Conservation (phyloP, 2,888 invertebrate genomes). For the Autographa pulchrina region DNA sequence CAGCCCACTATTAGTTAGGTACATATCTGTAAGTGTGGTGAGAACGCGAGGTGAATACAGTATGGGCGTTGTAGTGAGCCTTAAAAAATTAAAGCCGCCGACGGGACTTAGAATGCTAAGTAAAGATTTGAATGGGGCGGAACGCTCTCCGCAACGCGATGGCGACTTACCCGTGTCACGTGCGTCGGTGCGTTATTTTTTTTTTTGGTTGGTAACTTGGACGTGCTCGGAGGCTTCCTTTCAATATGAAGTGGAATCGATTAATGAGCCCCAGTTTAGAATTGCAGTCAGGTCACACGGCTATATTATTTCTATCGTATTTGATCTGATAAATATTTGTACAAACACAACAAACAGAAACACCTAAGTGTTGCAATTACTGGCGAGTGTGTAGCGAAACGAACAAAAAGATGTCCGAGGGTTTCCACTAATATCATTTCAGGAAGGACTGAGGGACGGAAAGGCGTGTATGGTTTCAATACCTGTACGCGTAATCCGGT, state of each 20-base stretch:
- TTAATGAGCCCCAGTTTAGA: constrained; percentile 73
- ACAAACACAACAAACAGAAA: constrained; percentile 49
- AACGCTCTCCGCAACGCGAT: constrained; percentile 76
- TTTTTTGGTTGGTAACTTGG: constrained; percentile 74
- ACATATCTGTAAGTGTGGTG: constrained; percentile 82
- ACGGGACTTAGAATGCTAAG: constrained; percentile 84
- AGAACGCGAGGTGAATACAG: constrained; percentile 84
- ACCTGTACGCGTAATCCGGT: constrained; percentile 68
- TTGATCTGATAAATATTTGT: constrained; percentile 55
- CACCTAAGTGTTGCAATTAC: constrained; percentile 54
- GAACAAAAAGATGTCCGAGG: constrained; percentile 68
- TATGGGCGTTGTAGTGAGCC: constrained; percentile 80
- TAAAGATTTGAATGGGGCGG: constrained; percentile 81
- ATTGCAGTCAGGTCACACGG: constrained; percentile 65
- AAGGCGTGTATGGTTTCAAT: constrained; percentile 78
- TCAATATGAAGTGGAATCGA: constrained; percentile 74
- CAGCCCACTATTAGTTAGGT: constrained; percentile 82
- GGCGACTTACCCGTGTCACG: constrained; percentile 79
- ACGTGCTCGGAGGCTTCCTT: constrained; percentile 74
- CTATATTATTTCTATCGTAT: constrained; percentile 44
- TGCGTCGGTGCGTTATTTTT: constrained; percentile 73
- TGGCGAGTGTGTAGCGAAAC: constrained; percentile 32
- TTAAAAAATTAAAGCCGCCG: constrained; percentile 84
- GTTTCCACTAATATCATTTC: constrained; percentile 78
- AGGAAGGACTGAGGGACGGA: constrained; percentile 77